phyloP scores from a whole-genome alignment of 2,888 invertebrate species.

The Timandra comae region DNA sequence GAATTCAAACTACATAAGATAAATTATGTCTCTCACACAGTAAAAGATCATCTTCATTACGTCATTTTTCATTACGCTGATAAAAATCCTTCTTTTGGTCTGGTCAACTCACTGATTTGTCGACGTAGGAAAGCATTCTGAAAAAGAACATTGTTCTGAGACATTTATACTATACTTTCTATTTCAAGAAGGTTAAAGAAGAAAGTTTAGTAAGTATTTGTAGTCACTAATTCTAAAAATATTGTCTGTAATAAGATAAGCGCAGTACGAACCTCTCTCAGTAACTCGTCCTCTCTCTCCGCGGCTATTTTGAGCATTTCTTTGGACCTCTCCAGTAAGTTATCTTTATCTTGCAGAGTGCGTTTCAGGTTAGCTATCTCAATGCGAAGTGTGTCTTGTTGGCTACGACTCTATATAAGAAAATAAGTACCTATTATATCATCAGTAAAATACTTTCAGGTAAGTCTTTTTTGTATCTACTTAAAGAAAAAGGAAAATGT shows the following conservation, averaged over 20 bases:
- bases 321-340: constrained; percentile 77
- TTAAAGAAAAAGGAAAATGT: no score
- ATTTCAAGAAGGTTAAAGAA: neutral
- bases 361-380: constrained; percentile 71
- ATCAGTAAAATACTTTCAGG: no score
- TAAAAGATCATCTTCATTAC: no score
- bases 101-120: constrained; percentile 47
- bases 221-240: no score
- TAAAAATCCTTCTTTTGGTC: constrained; percentile 39
- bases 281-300: constrained; percentile 75
- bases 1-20: no score
- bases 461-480: no score
- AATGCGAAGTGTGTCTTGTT: constrained; percentile 50
- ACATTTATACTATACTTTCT: no score
- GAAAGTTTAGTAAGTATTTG: neutral
- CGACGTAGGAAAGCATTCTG: constrained; percentile 51
- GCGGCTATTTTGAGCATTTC: constrained; percentile 78
- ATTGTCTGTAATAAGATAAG: no score
- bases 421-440: no score
- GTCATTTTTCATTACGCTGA: constrained; percentile 52
- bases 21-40: no score
- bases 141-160: no score
- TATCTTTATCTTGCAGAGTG: constrained; percentile 75
- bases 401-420: constrained; percentile 48
- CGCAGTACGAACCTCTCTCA: constrained; percentile 72